phyloP scores from a whole-genome alignment of 2,113 vertebrate species.

The Solenodon paradoxus region DNA sequence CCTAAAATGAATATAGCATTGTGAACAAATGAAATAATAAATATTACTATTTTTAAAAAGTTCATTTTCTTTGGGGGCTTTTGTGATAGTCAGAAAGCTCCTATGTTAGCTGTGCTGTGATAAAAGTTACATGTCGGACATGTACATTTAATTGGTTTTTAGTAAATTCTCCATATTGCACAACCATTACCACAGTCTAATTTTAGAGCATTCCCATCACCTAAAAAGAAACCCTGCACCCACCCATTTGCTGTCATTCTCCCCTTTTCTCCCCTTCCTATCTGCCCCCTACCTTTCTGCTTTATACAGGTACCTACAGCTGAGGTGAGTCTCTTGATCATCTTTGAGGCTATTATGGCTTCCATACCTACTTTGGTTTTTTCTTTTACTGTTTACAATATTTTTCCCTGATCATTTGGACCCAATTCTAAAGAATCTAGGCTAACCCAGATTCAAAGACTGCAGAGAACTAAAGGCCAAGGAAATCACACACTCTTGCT shows the following conservation, averaged over 20 bases:
- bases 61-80: background rate
- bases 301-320: background rate
- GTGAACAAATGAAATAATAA: too few species aligned
- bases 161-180: background rate
- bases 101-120: background rate
- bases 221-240: background rate
- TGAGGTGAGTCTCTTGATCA: background rate
- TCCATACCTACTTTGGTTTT: background rate
- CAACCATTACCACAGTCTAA: background rate
- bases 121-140: background rate
- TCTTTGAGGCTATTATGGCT: background rate
- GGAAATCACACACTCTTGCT: background rate
- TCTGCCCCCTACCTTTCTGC: background rate
- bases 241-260: background rate
- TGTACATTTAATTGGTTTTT: background rate
- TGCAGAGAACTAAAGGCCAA: background rate
- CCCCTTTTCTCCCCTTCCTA: background rate
- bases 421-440: background rate
- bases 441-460: background rate
- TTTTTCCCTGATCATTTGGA: background rate
- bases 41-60: too few species aligned
- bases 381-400: background rate
- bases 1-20: too few species aligned
- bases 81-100: background rate
- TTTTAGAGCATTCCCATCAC: conserved; percentile 1